Percentiles rank a stretch among this genome's conserved stretches.
phyloP scores from a whole-genome alignment of 2,797 vertebrate species.

The Nothura maculosa region DNA sequence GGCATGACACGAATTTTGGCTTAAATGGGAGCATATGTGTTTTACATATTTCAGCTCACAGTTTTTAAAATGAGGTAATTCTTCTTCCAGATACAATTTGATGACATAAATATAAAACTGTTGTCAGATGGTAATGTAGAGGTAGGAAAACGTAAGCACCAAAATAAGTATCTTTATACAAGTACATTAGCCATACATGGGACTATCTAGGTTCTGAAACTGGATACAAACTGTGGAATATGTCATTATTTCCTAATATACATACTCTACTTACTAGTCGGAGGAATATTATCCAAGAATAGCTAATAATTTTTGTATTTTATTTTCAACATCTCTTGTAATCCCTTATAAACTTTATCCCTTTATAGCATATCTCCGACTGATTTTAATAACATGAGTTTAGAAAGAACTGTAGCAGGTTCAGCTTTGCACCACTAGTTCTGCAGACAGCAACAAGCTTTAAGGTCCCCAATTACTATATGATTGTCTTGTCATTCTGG shows the following conservation, averaged over 20 bases:
- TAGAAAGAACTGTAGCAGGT: not conserved
- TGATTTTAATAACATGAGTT: not conserved
- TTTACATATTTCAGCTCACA: too few relatives aligned
- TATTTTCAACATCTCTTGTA: not conserved
- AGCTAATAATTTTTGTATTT: not conserved
- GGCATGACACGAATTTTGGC: not conserved
- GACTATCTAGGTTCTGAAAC: not conserved
- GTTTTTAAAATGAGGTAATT: too few relatives aligned
- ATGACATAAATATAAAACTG: not conserved
- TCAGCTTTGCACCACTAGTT: not conserved
- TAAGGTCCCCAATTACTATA: not conserved
- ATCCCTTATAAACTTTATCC: not conserved
- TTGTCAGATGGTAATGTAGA: not conserved
- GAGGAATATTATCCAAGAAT: not conserved
- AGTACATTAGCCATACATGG: too few relatives aligned
- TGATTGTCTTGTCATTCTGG: not conserved
- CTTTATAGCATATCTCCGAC: not conserved
- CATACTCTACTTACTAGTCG: not conserved
- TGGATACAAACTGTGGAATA: not conserved
- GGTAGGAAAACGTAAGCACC: too few relatives aligned
- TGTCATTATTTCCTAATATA: not conserved
- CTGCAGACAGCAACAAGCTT: not conserved
- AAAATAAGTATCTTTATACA: too few relatives aligned
- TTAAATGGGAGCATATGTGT: too few relatives aligned
- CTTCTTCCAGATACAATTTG: too few relatives aligned